These are phyloP conservation scores for Zapornia atra DNA, from an alignment of 2,113 vertebrate species.

Conservation along the genomic window DNA sequence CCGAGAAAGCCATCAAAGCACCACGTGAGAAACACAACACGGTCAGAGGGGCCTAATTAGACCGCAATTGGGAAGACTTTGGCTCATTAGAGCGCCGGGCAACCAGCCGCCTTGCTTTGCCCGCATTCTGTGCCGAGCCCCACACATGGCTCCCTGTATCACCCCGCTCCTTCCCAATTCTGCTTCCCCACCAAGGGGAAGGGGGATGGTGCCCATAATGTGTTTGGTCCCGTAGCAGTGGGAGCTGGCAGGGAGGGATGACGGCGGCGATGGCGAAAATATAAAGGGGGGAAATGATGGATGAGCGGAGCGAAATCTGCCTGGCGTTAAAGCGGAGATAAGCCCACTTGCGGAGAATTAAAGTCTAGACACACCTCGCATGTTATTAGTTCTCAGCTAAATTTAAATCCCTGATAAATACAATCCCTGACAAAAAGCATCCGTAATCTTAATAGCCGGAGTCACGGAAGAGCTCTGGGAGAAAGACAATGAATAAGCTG, in stretches of 20 bases:
- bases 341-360: background rate
- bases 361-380: conserved; percentile 24
- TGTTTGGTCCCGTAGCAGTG: too few species aligned
- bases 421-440: conserved; percentile 55
- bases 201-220: background rate
- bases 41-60: conserved; percentile 58
- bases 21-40: conserved; percentile 30
- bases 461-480: conserved; percentile 13
- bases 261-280: fast-evolving
- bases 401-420: conserved; percentile 61
- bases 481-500: conserved; percentile 57
- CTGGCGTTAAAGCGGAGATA: fast-evolving
- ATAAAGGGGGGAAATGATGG: background rate
- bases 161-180: background rate
- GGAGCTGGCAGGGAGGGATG: background rate
- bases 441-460: conserved; percentile 39
- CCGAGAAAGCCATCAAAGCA: conserved; percentile 44
- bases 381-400: conserved; percentile 44
- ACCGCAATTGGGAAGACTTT: conserved; percentile 10
- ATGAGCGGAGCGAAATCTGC: background rate
- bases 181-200: background rate
- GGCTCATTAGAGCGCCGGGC: conserved; percentile 52
- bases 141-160: fast-evolving
- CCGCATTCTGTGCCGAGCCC: background rate
- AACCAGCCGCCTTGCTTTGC: background rate